Base-by-base conservation (phyloP, 2,888 invertebrate species). In the Eurois occulta region DNA sequence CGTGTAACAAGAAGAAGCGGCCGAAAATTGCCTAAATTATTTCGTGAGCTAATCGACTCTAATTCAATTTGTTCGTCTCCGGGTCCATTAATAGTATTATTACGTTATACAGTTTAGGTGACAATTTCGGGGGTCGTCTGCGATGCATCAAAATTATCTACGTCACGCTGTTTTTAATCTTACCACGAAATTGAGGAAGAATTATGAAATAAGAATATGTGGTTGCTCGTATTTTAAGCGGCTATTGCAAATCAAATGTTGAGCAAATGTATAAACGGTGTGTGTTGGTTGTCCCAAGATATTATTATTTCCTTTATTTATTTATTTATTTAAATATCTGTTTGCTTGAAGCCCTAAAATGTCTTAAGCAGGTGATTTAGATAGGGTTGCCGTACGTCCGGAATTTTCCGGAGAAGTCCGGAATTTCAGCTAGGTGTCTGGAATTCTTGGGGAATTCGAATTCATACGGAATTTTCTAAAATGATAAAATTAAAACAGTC, bases 61-160 rank as follows among this genome's bases (percentile, higher is more conserved):
- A 83, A 88, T 88, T 80, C 71, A 85, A 86, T 88, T 84, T 85
- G 66, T 41, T 16, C 64, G 48, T 62, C 77, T 70, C 65, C 60
- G 76, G 71, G 78, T 60, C 67, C 70, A 71, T 82, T 78, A 41
- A 11, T 10, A 41, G 41, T 41, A 41, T 41, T 41, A 88, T 88
- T 88, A 74, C 75, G 74, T 86, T 84, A 77, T 18, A 52, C 82
- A n/a, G 75, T 74, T 87, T 75, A 80, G 70, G 64, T 68, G 75
- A 75, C 46, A 77, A 87, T 83, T 84, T 83, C 8, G 72, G 72
- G 74, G 75, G 65, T 70, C 75, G 75, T 76, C 71, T 77, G 76
- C 38, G 69, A 75, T 87, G 76, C 82, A 87, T 76, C 75, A 81
- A 79, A 65, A 73, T 78, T 52, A 79, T 80, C 72, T 60, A 64